A percentile compares a stretch with the other conserved stretches of the same genome.
phyloP scores from a whole-genome alignment of 35 echinoderm and acorn worm species.

The Lytechinus pictus region DNA sequence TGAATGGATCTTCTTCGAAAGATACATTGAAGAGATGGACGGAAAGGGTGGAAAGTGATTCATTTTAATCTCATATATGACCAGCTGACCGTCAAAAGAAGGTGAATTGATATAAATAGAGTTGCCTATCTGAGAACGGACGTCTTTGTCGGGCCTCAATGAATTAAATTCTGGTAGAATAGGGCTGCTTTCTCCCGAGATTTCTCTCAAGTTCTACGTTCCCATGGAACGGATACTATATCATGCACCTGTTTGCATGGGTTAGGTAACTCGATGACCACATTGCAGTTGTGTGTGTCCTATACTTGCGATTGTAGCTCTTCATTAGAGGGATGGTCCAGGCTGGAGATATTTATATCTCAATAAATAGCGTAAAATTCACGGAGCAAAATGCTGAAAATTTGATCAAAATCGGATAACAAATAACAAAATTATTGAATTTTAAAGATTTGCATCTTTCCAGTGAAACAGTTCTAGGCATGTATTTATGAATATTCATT shows the following conservation, averaged over 20 bases:
- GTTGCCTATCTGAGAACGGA: background rate
- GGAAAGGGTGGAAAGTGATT: conserved; percentile 1
- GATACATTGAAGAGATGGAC: background rate
- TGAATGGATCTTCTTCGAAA: background rate
- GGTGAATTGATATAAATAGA: background rate
- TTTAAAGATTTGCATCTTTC: too few relatives aligned
- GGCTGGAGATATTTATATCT: too few relatives aligned
- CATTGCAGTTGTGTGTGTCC: background rate
- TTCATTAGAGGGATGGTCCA: too few relatives aligned
- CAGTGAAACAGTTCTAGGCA: too few relatives aligned
- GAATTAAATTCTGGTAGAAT: background rate
- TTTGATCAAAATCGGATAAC: too few relatives aligned
- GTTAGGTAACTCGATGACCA: background rate
- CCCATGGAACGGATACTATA: background rate
- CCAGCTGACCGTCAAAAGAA: conserved; percentile 4
- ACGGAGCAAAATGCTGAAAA: too few relatives aligned
- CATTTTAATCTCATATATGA: background rate
- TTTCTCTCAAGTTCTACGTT: background rate
- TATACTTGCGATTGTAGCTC: too few relatives aligned
- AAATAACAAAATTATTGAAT: too few relatives aligned
- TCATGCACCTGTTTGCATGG: background rate
- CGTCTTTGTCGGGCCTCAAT: background rate
- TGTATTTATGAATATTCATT: too few relatives aligned
- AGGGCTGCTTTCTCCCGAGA: background rate
- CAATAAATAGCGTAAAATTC: too few relatives aligned